A percentile compares a stretch with the other conserved stretches of the same genome.
These are phyloP conservation scores for Polylopha cassiicola DNA, from an alignment of 2,888 invertebrate species.

Conservation along the genomic window DNA sequence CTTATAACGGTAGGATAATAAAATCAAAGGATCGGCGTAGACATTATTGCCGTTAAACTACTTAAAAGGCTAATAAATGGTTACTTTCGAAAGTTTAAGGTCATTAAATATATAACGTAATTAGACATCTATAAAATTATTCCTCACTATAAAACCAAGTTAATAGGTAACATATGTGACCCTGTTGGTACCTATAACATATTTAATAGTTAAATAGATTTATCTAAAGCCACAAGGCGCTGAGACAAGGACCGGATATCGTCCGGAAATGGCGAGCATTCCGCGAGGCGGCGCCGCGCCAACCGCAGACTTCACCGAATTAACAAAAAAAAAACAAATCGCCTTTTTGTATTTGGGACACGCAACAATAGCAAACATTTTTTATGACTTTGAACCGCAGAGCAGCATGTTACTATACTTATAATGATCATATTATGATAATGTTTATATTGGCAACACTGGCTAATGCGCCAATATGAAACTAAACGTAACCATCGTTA, in stretches of 20 bases:
- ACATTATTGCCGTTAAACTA: too few species aligned
- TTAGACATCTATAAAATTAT: background rate
- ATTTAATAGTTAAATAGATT: constrained; percentile 36
- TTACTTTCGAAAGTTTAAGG: too few species aligned
- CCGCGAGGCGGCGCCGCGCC: constrained; percentile 60
- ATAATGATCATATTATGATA: constrained; percentile 1
- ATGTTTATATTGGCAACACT: constrained; percentile 7
- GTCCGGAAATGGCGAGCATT: constrained; percentile 75
- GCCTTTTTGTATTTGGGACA: constrained; percentile 35
- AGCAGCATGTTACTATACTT: constrained; percentile 18
- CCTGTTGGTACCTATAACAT: too few species aligned
- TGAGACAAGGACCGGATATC: constrained; percentile 64
- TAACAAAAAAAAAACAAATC: constrained; percentile 37
- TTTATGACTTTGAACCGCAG: constrained; percentile 24
- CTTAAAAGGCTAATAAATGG: too few species aligned
- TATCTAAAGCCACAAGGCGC: constrained; percentile 50
- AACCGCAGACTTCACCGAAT: constrained; percentile 56
- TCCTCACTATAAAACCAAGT: constrained; percentile 5
- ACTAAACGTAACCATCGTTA: too few species aligned
- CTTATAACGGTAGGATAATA: too few species aligned
- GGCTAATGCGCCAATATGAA: too few species aligned
- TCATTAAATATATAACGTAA: too few species aligned
- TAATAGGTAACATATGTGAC: constrained; percentile 9
- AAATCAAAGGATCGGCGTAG: too few species aligned
- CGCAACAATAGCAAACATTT: constrained; percentile 26